These are phyloP conservation scores for Chlorodrepanis virens DNA, from an alignment of 2,113 vertebrate species.

Conservation along the genomic window DNA sequence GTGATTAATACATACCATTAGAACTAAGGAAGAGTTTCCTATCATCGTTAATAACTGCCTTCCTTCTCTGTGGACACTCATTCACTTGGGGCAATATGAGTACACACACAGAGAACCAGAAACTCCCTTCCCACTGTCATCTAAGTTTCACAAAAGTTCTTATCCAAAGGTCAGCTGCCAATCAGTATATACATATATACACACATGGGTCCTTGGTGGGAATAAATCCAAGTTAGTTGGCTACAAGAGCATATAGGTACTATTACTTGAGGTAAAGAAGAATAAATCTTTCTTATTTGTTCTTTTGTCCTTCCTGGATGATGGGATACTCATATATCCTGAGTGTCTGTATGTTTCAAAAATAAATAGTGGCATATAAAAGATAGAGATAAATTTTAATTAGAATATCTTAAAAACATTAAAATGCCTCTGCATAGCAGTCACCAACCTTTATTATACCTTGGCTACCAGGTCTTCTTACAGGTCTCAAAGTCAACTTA, in stretches of 20 bases:
- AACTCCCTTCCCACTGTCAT: not conserved
- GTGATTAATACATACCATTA: not conserved
- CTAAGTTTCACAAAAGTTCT: conserved; percentile 41
- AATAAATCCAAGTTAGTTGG: conserved; percentile 33
- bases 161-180: conserved; percentile 57
- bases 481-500: not conserved
- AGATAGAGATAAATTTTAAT: not conserved
- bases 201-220: conserved; percentile 33
- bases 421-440: not conserved
- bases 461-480: not conserved
- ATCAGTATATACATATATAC: conserved; percentile 25
- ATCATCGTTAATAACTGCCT: not conserved
- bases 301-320: not conserved
- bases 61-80: not conserved
- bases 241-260: conserved; percentile 18
- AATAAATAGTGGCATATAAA: not conserved
- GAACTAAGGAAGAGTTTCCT: not conserved
- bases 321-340: not conserved
- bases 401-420: not conserved
- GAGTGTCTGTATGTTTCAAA: not conserved
- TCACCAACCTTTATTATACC: not conserved
- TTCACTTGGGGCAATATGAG: not conserved
- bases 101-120: not conserved
- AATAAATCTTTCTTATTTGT: not conserved
- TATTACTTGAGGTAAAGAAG: not conserved